Conservation (phyloP, 2,797 vertebrate species). For the Pseudomugil gertrudae region DNA sequence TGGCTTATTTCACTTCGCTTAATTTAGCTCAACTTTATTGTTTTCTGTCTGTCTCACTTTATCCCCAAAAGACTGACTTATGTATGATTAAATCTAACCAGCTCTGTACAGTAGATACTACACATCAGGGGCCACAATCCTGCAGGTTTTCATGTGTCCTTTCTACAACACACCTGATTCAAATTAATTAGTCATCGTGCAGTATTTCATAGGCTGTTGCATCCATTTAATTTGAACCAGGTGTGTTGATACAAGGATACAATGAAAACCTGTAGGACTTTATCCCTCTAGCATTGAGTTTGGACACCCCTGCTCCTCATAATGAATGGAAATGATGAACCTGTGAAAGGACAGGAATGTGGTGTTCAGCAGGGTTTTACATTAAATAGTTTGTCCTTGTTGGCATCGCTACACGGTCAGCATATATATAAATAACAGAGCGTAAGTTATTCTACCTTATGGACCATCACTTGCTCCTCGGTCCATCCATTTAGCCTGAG, state of each 20-base stretch:
- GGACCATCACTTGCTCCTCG: slow-evolving; percentile 47
- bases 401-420: slow-evolving; percentile 40
- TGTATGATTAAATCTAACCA: background rate
- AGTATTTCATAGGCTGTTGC: too few relatives aligned
- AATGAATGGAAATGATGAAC: slow-evolving; percentile 15
- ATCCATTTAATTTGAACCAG: too few relatives aligned
- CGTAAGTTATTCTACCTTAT: slow-evolving; percentile 67
- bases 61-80: background rate
- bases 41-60: too few relatives aligned
- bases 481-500: slow-evolving; percentile 64
- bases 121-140: too few relatives aligned
- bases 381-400: slow-evolving; percentile 37
- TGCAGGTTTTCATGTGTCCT: too few relatives aligned
- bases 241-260: too few relatives aligned
- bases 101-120: background rate
- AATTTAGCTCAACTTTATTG: too few relatives aligned
- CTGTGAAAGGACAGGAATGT: slow-evolving; percentile 3
- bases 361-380: slow-evolving; percentile 18
- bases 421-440: slow-evolving; percentile 53
- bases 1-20: too few relatives aligned
- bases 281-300: too few relatives aligned
- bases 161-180: too few relatives aligned
- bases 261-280: too few relatives aligned
- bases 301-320: background rate
- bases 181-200: too few relatives aligned